A percentile compares a stretch with the other conserved stretches of the same genome.
These are phyloP conservation scores for Babyrousa celebensis DNA, from an alignment of 2,797 vertebrate genomes.

Conservation along the genomic window DNA sequence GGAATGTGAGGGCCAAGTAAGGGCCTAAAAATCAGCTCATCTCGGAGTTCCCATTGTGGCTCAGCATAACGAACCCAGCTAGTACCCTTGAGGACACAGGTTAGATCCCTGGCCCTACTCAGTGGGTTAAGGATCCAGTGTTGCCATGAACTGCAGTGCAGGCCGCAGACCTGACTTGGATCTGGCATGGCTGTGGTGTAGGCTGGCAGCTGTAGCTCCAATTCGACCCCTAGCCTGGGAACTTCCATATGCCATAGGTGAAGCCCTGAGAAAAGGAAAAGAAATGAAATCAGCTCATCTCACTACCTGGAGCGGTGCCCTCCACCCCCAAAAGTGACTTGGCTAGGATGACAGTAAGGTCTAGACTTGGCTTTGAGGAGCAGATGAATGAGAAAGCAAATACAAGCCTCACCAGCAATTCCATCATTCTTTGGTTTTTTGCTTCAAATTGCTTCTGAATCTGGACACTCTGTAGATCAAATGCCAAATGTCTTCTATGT, in stretches of 20 bases:
- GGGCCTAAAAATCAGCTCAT: background rate
- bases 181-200: no score
- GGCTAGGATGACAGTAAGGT: background rate
- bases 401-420: background rate
- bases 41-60: background rate
- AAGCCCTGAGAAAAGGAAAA: no score
- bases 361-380: background rate
- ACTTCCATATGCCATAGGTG: no score
- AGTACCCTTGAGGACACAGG: no score
- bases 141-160: no score
- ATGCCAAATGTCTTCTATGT: background rate
- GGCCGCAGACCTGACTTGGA: no score
- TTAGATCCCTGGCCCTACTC: no score
- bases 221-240: no score
- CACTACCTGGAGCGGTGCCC: background rate
- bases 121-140: no score
- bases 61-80: no score
- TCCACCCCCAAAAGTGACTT: background rate
- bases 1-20: background rate
- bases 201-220: no score
- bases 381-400: background rate
- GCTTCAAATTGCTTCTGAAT: constrained; percentile 22
- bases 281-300: background rate
- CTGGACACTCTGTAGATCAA: background rate
- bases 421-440: background rate